Percentiles rank a stretch among this genome's conserved stretches.
phyloP scores from a whole-genome alignment of 2,888 invertebrate species.

The Ornithoptera priamus region DNA sequence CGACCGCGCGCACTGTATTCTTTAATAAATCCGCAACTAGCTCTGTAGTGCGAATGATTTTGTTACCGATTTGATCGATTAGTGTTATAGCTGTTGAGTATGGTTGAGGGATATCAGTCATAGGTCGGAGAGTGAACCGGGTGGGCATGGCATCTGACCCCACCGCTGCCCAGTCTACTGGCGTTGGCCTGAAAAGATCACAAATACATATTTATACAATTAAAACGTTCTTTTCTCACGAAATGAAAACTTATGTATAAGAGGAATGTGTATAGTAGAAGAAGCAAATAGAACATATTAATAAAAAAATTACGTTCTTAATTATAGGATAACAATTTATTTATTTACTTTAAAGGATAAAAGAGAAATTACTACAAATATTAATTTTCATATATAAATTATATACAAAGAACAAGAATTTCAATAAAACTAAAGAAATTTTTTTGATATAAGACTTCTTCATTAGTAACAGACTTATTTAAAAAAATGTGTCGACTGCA shows the following conservation, averaged over 20 bases:
- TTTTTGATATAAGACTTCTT: no score
- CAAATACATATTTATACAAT: not conserved
- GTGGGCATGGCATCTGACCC: slow-evolving; percentile 56
- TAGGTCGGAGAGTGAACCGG: slow-evolving; percentile 57
- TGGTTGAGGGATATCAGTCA: slow-evolving; percentile 46
- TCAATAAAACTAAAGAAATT: not conserved
- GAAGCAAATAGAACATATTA: no score
- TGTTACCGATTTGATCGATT: slow-evolving; percentile 73
- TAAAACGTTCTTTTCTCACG: not conserved
- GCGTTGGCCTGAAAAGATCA: slow-evolving; percentile 56
- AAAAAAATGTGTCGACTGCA: no score
- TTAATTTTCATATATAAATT: not conserved
- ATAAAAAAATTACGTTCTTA: no score
- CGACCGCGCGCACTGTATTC: slow-evolving; percentile 72
- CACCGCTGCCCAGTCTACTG: slow-evolving; percentile 49
- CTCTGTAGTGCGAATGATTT: slow-evolving; percentile 73
- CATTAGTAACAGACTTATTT: no score
- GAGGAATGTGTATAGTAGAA: no score
- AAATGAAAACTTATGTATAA: no score
- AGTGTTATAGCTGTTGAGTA: slow-evolving; percentile 69
- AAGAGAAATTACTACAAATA: not conserved
- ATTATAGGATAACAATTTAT: not conserved
- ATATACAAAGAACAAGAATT: not conserved
- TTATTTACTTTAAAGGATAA: not conserved
- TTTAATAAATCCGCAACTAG: slow-evolving; percentile 68